phyloP scores from a whole-genome alignment of 2,113 vertebrate genomes.

The Pseudois nayaur region DNA sequence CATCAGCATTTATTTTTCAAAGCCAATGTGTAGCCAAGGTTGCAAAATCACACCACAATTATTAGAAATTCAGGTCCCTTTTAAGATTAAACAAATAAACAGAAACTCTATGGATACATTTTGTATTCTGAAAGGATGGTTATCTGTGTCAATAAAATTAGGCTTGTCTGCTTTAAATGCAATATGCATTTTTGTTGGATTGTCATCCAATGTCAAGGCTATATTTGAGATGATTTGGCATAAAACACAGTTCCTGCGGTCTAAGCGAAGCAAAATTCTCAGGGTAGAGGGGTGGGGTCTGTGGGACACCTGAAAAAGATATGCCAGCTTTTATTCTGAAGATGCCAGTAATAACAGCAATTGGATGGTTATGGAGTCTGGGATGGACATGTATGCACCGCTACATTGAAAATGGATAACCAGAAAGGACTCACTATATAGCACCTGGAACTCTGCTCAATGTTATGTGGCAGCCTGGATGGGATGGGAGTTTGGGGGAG shows the following conservation, averaged over 20 bases:
- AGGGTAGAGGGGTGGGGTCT: fast-evolving
- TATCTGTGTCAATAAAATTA: neutral
- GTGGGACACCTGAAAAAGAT: neutral
- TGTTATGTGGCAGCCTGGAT: neutral
- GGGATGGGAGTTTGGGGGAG: neutral
- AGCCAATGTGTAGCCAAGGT: neutral
- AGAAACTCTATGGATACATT: neutral
- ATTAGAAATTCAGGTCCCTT: neutral
- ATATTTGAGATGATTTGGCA: neutral
- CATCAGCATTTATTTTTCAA: neutral
- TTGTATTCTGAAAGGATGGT: neutral
- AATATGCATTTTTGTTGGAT: neutral
- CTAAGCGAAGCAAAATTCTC: neutral
- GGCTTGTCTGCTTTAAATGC: neutral
- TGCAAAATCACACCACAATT: neutral
- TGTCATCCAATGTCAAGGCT: neutral
- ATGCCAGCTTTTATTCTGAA: neutral
- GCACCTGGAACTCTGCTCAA: neutral
- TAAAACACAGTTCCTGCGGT: neutral
- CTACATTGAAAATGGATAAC: neutral
- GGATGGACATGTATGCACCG: neutral
- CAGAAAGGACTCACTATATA: neutral
- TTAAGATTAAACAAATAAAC: neutral
- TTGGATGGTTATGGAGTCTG: neutral
- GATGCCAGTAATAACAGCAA: neutral